These are phyloP conservation scores for Miniopterus natalensis DNA, from an alignment of 2,113 vertebrate species.

Conservation along the genomic window DNA sequence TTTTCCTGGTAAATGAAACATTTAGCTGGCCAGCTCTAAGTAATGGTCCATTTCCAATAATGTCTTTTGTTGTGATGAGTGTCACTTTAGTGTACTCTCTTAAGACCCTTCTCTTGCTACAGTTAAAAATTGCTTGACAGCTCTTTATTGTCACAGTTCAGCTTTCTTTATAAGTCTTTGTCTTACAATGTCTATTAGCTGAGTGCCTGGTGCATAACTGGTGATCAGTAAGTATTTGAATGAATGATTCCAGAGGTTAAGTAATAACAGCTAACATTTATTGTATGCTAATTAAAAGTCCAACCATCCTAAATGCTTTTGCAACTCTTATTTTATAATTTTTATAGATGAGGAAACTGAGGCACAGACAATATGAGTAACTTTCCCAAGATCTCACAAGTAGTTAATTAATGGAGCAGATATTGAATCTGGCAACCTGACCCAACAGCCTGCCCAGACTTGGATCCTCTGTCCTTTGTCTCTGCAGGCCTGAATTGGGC, in stretches of 20 bases:
- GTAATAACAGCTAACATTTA: neutral
- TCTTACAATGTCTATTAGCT: neutral
- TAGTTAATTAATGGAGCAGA: neutral
- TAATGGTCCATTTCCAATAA: neutral
- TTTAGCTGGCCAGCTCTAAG: slow-evolving; percentile 15
- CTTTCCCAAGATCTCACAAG: neutral
- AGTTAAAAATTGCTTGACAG: neutral
- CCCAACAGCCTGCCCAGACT: neutral
- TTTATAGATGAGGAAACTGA: neutral
- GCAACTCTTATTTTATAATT: neutral
- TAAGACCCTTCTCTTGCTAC: neutral
- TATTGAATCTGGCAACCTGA: neutral
- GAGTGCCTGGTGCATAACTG: neutral
- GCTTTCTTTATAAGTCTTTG: neutral
- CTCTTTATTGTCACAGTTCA: neutral
- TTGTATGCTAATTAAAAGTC: neutral
- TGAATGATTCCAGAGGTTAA: neutral
- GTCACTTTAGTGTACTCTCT: neutral
- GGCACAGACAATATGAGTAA: neutral
- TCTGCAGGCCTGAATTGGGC: neutral
- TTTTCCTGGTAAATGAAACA: neutral
- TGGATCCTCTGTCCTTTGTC: neutral
- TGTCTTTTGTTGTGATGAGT: neutral
- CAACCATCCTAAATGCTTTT: neutral
- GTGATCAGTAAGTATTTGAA: neutral